A percentile compares a stretch with the other conserved stretches of the same genome.
These are phyloP conservation scores for Brachionus manjavacas DNA, from an alignment of 1,140 invertebrate species.

Conservation along the genomic window DNA sequence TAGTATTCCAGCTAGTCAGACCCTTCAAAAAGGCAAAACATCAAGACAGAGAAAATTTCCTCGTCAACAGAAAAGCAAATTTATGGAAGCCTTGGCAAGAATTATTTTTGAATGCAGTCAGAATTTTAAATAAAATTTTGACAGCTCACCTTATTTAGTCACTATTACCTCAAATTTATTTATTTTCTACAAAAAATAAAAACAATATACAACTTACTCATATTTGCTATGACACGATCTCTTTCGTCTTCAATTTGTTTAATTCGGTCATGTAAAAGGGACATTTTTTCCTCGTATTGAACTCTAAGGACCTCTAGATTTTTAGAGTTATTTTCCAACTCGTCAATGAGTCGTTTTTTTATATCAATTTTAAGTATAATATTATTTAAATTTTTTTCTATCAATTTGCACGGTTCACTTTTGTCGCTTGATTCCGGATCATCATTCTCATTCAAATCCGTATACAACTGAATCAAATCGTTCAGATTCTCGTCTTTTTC, in stretches of 20 bases:
- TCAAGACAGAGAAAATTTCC: too few relatives aligned
- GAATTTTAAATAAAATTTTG: too few relatives aligned
- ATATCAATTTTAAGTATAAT: slow-evolving; percentile 41
- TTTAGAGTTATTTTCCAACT: slow-evolving; percentile 39
- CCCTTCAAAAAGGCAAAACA: too few relatives aligned
- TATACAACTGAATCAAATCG: slow-evolving; percentile 7
- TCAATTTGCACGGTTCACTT: slow-evolving; percentile 5
- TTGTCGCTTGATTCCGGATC: neutral
- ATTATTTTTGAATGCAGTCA: too few relatives aligned
- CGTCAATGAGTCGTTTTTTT: slow-evolving; percentile 43
- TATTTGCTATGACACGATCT: slow-evolving; percentile 85
- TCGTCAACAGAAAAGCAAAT: too few relatives aligned
- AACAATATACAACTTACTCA: neutral
- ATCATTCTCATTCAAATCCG: slow-evolving; percentile 1
- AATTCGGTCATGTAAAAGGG: slow-evolving; percentile 67
- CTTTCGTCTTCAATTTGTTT: slow-evolving; percentile 66
- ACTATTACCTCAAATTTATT: too few relatives aligned
- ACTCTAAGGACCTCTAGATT: slow-evolving; percentile 54
- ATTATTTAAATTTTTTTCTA: slow-evolving; percentile 36
- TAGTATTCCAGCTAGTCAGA: too few relatives aligned
- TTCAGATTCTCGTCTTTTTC: slow-evolving; percentile 3
- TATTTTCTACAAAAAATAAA: too few relatives aligned
- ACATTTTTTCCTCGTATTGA: slow-evolving; percentile 91
- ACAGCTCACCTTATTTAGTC: too few relatives aligned
- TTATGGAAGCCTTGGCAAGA: too few relatives aligned